Percentiles rank a stretch among this genome's conserved stretches.
phyloP scores from a whole-genome alignment of 2,113 vertebrate species.

The Arenaria interpres region DNA sequence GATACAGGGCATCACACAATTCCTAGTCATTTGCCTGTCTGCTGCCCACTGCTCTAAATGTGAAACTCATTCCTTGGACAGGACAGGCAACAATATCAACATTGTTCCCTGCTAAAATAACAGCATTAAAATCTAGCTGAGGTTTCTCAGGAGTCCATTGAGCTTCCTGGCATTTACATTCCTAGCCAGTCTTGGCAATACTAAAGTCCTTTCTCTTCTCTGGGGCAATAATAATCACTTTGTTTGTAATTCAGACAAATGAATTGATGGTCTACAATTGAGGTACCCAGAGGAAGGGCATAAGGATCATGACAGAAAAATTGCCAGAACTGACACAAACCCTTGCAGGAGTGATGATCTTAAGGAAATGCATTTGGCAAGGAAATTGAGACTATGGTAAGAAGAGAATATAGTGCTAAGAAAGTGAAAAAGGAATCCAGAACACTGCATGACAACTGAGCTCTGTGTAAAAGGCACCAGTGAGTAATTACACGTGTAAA shows the following conservation, averaged over 20 bases:
- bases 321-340: background rate
- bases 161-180: background rate
- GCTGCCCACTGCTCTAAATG: background rate
- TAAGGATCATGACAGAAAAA: background rate
- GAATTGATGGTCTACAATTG: background rate
- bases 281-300: background rate
- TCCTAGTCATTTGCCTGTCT: background rate
- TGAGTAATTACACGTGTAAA: background rate
- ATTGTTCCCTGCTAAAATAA: background rate
- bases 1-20: background rate
- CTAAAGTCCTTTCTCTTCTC: background rate
- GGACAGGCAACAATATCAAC: background rate
- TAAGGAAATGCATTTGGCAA: background rate
- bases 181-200: background rate
- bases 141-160: background rate
- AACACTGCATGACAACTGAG: background rate
- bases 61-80: background rate
- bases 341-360: background rate
- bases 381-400: background rate
- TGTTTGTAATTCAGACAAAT: background rate
- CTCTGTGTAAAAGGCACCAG: background rate
- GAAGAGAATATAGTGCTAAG: background rate
- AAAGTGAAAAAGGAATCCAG: background rate
- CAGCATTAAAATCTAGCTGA: background rate
- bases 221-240: background rate